Evolutionary conservation across 2,797 vertebrate genomes (phyloP), one percentile per base, ranked within the genome.

Genomic region (Ptychadena robeensis): DNA sequence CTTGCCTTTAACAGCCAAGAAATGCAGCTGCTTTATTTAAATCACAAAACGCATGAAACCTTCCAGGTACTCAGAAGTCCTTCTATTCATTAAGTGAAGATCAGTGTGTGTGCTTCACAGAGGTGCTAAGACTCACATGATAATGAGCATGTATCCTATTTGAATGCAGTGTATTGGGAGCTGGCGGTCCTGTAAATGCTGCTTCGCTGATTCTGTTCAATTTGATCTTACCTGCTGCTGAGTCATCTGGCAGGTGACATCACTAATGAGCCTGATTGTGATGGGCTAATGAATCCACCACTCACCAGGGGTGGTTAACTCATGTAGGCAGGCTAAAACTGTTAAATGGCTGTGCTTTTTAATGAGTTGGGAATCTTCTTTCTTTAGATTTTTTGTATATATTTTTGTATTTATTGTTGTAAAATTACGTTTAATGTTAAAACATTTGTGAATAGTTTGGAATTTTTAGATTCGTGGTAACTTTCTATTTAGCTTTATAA

Each of bases 201-300:
- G 66, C 66, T 68, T 32, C 34, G 18, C 34, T 68, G 34, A 68
- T 22, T 35, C 22, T n/a, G 32, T 68, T 68, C 32, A 10, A 68
- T 68, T 67, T 65, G 31, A 65, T 65, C 31, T 67, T 67, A 35
- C 65, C 31, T 67, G 65, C 65, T 25, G 66, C 66, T 59, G 53
- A 9, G 53, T 59, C n/a, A 59, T 25, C 66, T 38, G 34, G 66
- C 66, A 37, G 66, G 66, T 68, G 66, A 68, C 66, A 37, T 68
- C 66, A 37, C n/a, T 68, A 68, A 37, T 68, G 66, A 68, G 18
- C 34, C 66, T 68, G 40, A 44, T 44, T 44, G 30, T 66, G 64
- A 22, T 32, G 22, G 18, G 31, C 64, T 66, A 66, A 66, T 66
- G 64, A 66, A 22, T 68, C 27, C 32, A 18, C 15, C 44, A 48